Percentiles rank a stretch among this genome's conserved stretches.
Evolutionary conservation across 92 coral and sea anemone genomes (phyloP).

Genomic region (Porites rus): DNA sequence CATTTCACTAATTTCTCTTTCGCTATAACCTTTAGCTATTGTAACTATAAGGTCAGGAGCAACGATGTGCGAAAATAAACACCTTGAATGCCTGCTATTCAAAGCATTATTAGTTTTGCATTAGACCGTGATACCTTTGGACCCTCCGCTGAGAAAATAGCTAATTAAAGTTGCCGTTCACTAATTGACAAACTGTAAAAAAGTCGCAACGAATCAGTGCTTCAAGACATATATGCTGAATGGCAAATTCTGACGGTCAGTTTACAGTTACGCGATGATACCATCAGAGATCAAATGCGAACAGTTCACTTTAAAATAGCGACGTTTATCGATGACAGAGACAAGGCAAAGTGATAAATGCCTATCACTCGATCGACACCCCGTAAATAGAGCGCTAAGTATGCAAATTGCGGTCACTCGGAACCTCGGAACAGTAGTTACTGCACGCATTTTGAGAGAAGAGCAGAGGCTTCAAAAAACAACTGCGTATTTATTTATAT

Average conservation of each 20-base stretch:
- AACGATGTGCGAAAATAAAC: conserved; percentile 47
- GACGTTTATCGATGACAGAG: conserved; percentile 40
- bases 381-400: neutral
- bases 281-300: conserved; percentile 23
- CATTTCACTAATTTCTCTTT: conserved; percentile 44
- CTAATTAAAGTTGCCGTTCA: conserved; percentile 49
- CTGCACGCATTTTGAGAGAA: too few relatives aligned
- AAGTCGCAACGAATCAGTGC: conserved; percentile 1
- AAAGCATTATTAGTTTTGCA: conserved; percentile 50
- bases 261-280: conserved; percentile 27
- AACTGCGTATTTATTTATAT: too few relatives aligned
- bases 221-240: neutral
- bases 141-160: conserved; percentile 51
- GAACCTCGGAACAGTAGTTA: neutral
- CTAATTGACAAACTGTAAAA: conserved; percentile 10
- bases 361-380: conserved; percentile 21
- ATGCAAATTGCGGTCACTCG: conserved; percentile 11
- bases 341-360: conserved; percentile 39
- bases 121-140: conserved; percentile 23
- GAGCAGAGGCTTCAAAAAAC: too few relatives aligned
- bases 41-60: conserved; percentile 33
- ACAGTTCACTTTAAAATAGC: conserved; percentile 19
- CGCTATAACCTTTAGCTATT: conserved; percentile 14
- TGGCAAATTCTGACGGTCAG: conserved; percentile 8
- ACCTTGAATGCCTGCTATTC: conserved; percentile 39